phyloP scores from a whole-genome alignment of 2,888 invertebrate species.

The Marasmarcha lunaedactyla region DNA sequence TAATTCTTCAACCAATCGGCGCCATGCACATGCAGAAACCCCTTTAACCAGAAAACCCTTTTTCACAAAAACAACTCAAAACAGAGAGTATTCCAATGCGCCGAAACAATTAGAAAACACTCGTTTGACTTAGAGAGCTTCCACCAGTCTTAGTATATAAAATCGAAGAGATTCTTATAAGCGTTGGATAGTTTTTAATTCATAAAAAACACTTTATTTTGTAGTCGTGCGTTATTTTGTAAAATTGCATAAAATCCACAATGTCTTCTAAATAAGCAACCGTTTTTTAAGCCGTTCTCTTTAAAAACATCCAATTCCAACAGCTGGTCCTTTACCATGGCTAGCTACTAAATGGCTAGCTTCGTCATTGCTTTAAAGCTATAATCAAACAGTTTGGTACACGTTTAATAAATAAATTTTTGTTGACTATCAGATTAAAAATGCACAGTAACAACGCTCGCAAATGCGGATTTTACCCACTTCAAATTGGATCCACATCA shows the following conservation, averaged over 20 bases:
- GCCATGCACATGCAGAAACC: background rate
- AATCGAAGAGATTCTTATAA: constrained; percentile 1
- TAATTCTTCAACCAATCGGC: background rate
- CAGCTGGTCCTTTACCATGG: constrained; percentile 17
- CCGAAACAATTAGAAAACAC: background rate
- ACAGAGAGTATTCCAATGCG: background rate
- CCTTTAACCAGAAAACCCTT: constrained; percentile 3
- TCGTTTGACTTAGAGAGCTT: background rate
- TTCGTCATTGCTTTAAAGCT: constrained; percentile 4
- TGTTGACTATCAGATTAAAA: no score
- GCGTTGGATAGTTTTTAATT: background rate
- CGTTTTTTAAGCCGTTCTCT: constrained; percentile 5
- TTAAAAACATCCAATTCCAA: constrained; percentile 13
- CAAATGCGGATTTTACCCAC: no score
- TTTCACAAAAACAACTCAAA: constrained; percentile 5
- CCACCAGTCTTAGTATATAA: constrained; percentile 1
- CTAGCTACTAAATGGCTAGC: constrained; percentile 12
- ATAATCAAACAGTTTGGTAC: constrained; percentile 14
- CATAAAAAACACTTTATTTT: constrained; percentile 6
- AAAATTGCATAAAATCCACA: constrained; percentile 2
- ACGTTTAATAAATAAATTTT: no score
- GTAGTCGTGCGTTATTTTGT: constrained; percentile 2
- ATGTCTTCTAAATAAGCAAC: constrained; percentile 9
- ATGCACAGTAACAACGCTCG: no score
- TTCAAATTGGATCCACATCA: no score